A percentile compares a stretch with the other conserved stretches of the same genome.
Evolutionary conservation across 2,888 invertebrate genomes (phyloP).

Genomic region (Gymnoscelis rufifasciata): DNA sequence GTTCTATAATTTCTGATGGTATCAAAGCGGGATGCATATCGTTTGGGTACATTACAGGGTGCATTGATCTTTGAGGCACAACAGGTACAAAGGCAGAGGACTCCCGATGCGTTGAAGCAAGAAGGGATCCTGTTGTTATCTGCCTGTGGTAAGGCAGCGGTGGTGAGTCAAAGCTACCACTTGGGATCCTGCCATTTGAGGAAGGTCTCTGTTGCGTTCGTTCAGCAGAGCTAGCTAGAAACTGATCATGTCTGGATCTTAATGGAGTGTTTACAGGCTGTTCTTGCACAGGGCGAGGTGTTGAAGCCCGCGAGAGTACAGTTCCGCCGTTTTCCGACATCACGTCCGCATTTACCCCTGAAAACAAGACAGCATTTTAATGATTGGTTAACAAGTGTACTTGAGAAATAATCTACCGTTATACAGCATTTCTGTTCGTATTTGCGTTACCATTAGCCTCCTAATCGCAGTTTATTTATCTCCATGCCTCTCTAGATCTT

Average conservation of each 20-base stretch:
- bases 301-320: constrained; percentile 70
- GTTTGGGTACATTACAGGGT: constrained; percentile 84
- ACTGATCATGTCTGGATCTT: constrained; percentile 80
- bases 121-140: constrained; percentile 71
- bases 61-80: constrained; percentile 87
- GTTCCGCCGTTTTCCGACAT: constrained; percentile 74
- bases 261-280: constrained; percentile 65
- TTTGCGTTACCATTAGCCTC: constrained; percentile 28
- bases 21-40: constrained; percentile 84
- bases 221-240: constrained; percentile 77
- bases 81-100: constrained; percentile 93
- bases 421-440: constrained; percentile 18
- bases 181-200: constrained; percentile 73
- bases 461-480: constrained; percentile 41
- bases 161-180: constrained; percentile 81
- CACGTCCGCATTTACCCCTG: constrained; percentile 58
- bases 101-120: constrained; percentile 82
- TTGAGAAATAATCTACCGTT: constrained; percentile 14
- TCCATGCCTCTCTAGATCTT: constrained; percentile 49
- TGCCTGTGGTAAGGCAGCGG: constrained; percentile 83
- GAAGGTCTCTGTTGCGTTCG: constrained; percentile 67
- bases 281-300: constrained; percentile 71
- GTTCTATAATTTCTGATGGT: constrained; percentile 77
- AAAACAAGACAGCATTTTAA: constrained; percentile 35
- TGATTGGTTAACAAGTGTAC: not conserved